Evolutionary conservation across 2,888 invertebrate genomes (phyloP).

Genomic region (Mantis religiosa): DNA sequence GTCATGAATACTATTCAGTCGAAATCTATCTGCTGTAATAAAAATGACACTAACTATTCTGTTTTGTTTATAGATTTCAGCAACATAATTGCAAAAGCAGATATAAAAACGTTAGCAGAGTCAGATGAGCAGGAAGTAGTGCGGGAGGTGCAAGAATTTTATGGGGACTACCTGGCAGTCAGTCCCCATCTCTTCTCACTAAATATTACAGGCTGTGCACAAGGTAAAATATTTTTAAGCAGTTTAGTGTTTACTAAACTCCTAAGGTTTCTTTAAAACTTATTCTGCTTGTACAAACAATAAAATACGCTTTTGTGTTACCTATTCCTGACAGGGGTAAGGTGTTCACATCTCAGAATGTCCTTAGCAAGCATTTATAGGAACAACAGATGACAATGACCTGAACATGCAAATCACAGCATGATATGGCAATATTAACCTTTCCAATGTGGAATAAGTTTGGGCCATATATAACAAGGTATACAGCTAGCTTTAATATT

Average conservation of each 20-base stretch:
- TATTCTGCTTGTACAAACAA: not conserved
- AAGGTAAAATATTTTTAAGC: slow-evolving; percentile 45
- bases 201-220: slow-evolving; percentile 66
- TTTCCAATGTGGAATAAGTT: too few species aligned
- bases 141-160: slow-evolving; percentile 92
- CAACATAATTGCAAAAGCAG: slow-evolving; percentile 94
- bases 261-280: not conserved
- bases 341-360: too few species aligned
- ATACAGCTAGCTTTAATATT: too few species aligned
- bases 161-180: slow-evolving; percentile 92
- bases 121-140: slow-evolving; percentile 98
- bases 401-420: too few species aligned
- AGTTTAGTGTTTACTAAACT: not conserved
- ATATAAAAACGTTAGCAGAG: slow-evolving; percentile 93
- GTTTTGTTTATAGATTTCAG: slow-evolving; percentile 73
- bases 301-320: not conserved
- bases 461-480: too few species aligned
- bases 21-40: too few species aligned
- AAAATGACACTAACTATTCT: not conserved
- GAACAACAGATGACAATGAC: too few species aligned
- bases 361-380: too few species aligned
- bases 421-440: too few species aligned
- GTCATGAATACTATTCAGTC: too few species aligned
- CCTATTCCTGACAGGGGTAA: too few species aligned
- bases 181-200: slow-evolving; percentile 88